Conservation (phyloP, 2,113 vertebrate genomes). For the Cavia aperea region DNA sequence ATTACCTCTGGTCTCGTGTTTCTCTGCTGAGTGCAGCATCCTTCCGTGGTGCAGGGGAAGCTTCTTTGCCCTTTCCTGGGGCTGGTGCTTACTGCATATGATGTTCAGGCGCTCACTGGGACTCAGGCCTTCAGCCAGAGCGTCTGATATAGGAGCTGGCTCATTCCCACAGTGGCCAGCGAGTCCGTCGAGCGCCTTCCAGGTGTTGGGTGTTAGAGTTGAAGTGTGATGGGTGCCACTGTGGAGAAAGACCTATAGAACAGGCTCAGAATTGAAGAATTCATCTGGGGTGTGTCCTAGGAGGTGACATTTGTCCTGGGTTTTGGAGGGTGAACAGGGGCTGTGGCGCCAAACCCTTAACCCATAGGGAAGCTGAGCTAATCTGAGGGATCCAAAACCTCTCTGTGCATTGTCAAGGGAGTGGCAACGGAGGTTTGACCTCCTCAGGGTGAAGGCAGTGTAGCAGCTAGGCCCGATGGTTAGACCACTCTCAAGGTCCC, state of each 20-base stretch:
- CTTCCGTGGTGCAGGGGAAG: slow-evolving; percentile 45
- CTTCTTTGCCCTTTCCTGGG: slow-evolving; percentile 38
- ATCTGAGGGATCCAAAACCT: background rate
- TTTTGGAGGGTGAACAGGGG: slow-evolving; percentile 29
- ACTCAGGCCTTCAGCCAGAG: background rate
- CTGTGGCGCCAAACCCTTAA: background rate
- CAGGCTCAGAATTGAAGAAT: background rate
- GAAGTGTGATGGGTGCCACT: background rate
- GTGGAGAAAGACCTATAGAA: background rate
- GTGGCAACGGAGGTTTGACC: background rate
- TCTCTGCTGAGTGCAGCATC: slow-evolving; percentile 50
- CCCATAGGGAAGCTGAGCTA: background rate
- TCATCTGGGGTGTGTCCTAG: background rate
- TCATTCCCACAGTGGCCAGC: background rate
- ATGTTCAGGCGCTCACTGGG: background rate
- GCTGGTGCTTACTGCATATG: background rate
- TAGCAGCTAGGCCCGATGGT: background rate
- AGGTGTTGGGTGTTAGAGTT: background rate
- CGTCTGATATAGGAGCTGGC: background rate
- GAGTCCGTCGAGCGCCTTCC: background rate
- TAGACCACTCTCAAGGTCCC: background rate
- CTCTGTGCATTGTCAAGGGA: background rate
- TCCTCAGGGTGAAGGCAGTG: background rate
- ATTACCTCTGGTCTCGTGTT: slow-evolving; percentile 65
- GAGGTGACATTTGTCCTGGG: background rate